A percentile compares a stretch with the other conserved stretches of the same genome.
phyloP scores from a whole-genome alignment of 2,113 vertebrate genomes.

The Onychostruthus taczanowskii region DNA sequence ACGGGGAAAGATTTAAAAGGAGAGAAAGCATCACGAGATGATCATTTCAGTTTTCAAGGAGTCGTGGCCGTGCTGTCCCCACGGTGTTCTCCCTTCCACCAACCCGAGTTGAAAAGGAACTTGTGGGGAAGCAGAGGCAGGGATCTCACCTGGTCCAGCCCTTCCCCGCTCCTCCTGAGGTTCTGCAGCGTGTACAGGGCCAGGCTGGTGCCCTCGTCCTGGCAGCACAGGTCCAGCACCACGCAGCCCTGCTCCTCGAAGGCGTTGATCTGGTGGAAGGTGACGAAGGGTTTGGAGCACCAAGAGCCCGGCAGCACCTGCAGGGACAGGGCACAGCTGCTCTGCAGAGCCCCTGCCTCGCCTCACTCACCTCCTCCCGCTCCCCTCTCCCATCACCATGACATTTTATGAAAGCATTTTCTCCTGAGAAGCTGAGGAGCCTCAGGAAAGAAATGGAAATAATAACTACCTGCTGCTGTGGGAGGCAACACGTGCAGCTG shows the following conservation, averaged over 20 bases:
- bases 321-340: background rate
- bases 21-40: background rate
- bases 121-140: background rate
- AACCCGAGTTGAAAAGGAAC: background rate
- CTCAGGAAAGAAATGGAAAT: no score
- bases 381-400: background rate
- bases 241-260: conserved; percentile 85
- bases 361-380: background rate
- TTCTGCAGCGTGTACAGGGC: conserved; percentile 81
- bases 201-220: conserved; percentile 80
- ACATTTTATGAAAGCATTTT: no score
- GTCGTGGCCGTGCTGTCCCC: accelerated
- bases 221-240: conserved; percentile 85
- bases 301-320: conserved; percentile 79
- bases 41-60: background rate
- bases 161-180: conserved; percentile 81
- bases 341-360: background rate
- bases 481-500: no score
- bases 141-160: conserved; percentile 81
- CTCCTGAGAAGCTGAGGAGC: no score
- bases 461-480: no score
- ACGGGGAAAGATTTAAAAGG: background rate
- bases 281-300: conserved; percentile 72
- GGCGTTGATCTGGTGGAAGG: conserved; percentile 91
- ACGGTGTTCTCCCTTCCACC: accelerated